Base-by-base conservation (phyloP, 1,140 invertebrate genomes). In the Euborellia annulipes region DNA sequence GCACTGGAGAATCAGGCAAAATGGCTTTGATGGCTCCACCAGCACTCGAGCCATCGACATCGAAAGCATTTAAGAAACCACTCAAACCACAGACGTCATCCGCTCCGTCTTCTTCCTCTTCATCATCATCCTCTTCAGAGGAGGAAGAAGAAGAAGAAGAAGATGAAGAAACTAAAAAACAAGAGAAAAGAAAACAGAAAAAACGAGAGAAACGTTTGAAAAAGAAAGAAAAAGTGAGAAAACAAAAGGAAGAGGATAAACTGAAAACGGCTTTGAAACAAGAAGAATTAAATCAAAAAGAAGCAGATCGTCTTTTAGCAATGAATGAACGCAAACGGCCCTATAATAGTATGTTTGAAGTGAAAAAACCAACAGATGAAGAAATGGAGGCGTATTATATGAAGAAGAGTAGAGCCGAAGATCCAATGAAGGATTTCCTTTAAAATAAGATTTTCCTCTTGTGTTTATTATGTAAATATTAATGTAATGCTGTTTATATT, bases 341-440 rank as follows among this genome's bases (percentile, higher is more conserved):
- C 0, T 97, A 94, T 59, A 94, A 96, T 59, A 91, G 85, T 54
- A 84, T 84, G 77, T 81, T 76, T 51, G 78, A 85, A 52, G 74
- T 76, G 0, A 82, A 83, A 49, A 81, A 79, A 52, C 86, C 85
- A 1, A 85, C 88, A 0, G 82, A 88, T 47, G 86, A 92, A 55
- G 88, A 97, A 64, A 79, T 95, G 59, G 92, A 96, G 64, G 91
- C 90, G 2, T 96, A 85, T 66, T 76, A 81, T 52, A 81, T 91
- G 68, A 94, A 91, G 61, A 73, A 83, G 19, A 65, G 70, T 46
- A 65, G 87, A 27, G 77, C 79, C 2, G 91, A 95, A 48, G 92
- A 97, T 68, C 92, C 92, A 0, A 95, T 97, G 90, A 71, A 72
- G 37, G 70, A 82, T 49, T 84, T 85, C 63, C 45, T 61, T 21